These are phyloP conservation scores for Lordiphosa mommai DNA, from an alignment of 1,140 invertebrate genomes.

Conservation along the genomic window DNA sequence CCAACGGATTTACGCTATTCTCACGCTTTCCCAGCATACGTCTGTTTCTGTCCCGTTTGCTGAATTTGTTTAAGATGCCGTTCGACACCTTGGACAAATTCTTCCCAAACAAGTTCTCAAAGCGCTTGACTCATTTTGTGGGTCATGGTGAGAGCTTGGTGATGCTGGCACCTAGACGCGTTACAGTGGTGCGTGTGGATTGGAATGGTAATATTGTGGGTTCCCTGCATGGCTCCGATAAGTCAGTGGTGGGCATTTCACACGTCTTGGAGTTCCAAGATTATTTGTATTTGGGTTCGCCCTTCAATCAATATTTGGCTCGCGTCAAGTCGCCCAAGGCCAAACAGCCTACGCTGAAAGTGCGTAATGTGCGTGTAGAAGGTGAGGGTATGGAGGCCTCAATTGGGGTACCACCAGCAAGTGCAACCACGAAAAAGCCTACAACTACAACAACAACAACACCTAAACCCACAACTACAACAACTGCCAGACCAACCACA, in stretches of 20 bases:
- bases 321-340: constrained; percentile 82
- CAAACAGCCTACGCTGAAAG: constrained; percentile 74
- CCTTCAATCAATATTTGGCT: constrained; percentile 84
- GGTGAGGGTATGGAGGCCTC: constrained; percentile 64
- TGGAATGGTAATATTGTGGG: constrained; percentile 84
- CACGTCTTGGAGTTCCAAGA: constrained; percentile 83
- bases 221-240: constrained; percentile 81
- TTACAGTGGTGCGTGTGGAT: constrained; percentile 82
- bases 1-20: constrained; percentile 80
- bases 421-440: constrained; percentile 24
- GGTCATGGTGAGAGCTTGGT: constrained; percentile 77
- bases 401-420: constrained; percentile 35
- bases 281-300: constrained; percentile 83
- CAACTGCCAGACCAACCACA: constrained; percentile 29
- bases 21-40: constrained; percentile 82
- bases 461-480: constrained; percentile 61
- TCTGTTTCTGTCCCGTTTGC: constrained; percentile 81
- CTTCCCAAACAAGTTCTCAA: constrained; percentile 79
- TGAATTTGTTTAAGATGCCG: constrained; percentile 81
- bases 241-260: constrained; percentile 79
- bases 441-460: constrained; percentile 69
- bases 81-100: constrained; percentile 82
- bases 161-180: constrained; percentile 74
- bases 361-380: constrained; percentile 72
- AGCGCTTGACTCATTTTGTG: constrained; percentile 79